Conservation (phyloP, 2,888 invertebrate genomes). For the Caenorhabditis panamensis region DNA sequence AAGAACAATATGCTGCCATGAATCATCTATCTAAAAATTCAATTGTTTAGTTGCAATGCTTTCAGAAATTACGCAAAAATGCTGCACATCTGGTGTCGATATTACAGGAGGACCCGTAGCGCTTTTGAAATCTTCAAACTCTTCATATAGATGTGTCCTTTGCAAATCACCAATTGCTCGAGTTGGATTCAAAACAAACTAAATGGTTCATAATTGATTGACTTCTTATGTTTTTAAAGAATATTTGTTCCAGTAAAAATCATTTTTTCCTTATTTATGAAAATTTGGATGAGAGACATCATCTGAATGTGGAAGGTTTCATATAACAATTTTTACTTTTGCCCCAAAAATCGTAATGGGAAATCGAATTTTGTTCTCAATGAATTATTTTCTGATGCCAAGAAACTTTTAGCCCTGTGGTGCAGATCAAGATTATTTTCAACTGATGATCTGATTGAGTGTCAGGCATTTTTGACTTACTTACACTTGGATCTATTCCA, state of each 20-base stretch:
- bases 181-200: constrained; percentile 66
- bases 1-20: constrained; percentile 61
- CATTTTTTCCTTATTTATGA: too few relatives aligned
- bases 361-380: too few relatives aligned
- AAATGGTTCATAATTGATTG: too few relatives aligned
- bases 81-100: constrained; percentile 54
- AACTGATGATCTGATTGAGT: too few relatives aligned
- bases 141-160: constrained; percentile 62
- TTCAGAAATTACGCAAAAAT: constrained; percentile 33
- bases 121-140: constrained; percentile 53
- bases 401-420: too few relatives aligned
- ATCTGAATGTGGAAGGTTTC: not conserved
- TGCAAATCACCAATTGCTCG: constrained; percentile 70
- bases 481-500: constrained; percentile 32
- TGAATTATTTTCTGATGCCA: too few relatives aligned
- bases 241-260: too few relatives aligned
- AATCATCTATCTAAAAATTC: constrained; percentile 60
- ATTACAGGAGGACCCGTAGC: constrained; percentile 64
- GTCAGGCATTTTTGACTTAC: not conserved
- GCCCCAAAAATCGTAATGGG: too few relatives aligned
- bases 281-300: constrained; percentile 1
- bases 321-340: not conserved
- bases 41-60: constrained; percentile 1
- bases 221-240: too few relatives aligned
- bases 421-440: too few relatives aligned